Evolutionary conservation across 2,888 invertebrate species (phyloP), one percentile per base, ranked within the genome.

Genomic region (Nymphalis urticae): DNA sequence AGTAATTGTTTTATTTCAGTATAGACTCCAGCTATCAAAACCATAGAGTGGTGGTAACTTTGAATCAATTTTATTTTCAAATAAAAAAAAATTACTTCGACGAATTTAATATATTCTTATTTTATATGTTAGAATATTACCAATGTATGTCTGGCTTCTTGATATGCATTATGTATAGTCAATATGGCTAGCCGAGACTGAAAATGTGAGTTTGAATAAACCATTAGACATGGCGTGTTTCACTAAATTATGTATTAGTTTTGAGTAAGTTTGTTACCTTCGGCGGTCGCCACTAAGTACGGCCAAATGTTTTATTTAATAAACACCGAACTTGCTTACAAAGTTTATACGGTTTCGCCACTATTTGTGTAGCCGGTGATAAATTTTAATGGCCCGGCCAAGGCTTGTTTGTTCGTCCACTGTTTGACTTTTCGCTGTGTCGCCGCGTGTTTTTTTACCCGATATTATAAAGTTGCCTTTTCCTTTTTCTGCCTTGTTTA

Each of bases 231-330:
- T 82, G 83, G 85, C 86, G 88, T 85, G 86, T 85, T 82, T 81
- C 82, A 85, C 87, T 92, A 86, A 91, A 92, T 88, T 91, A 92
- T 92, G 89, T 86, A 92, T 84, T 84, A 88, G 88, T 90, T 90
- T 90, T 89, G 88, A 90, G 86, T 90, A 88, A 89, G 84, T 91
- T 87, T 85, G 83, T 84, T 88, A 88, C 89, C 89, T 89, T 83
- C 80, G 80, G 83, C 81, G 77, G 79, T 79, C 82, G 76, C 75
- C 80, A 77, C 85, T 88, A 85, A 89, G 86, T 87, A 85, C 81
- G 76, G 73, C 78, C 79, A 81, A 77, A 84, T 89, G 88, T 88
- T 89, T 89, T 90, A 90, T 91, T 89, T 83, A 89, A 88, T 89
- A 89, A 86, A 86, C 82, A 70, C 85, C 84, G 85, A 84, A 87